Evolutionary conservation across 2,888 invertebrate genomes (phyloP).

Genomic region (Stenolophus ochropezus): DNA sequence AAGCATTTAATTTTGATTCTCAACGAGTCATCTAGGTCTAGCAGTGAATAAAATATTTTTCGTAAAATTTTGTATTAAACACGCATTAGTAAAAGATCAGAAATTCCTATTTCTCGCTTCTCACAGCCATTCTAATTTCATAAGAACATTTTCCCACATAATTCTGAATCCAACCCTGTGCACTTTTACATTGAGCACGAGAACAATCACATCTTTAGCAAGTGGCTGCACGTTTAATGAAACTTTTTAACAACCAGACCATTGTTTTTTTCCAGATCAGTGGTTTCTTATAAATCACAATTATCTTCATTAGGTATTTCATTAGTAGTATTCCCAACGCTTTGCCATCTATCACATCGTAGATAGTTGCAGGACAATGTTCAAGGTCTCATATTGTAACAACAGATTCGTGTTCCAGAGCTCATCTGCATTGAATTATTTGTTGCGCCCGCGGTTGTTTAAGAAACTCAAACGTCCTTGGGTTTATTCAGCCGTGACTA

Average conservation of each 20-base stretch:
- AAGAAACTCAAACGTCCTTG: constrained; percentile 32
- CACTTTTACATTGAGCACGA: too few relatives aligned
- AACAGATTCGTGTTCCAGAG: constrained; percentile 36
- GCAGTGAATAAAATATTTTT: too few relatives aligned
- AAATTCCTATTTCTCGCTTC: too few relatives aligned
- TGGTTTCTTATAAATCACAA: constrained; percentile 33
- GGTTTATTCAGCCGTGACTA: constrained; percentile 40
- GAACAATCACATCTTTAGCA: neutral
- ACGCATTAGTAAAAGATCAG: too few relatives aligned
- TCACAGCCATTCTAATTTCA: too few relatives aligned
- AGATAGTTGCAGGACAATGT: neutral
- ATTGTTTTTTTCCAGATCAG: constrained; percentile 14
- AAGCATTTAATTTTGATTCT: too few relatives aligned
- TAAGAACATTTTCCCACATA: too few relatives aligned
- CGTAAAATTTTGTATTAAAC: too few relatives aligned
- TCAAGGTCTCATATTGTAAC: constrained; percentile 46
- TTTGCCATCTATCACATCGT: constrained; percentile 1
- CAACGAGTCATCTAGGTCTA: too few relatives aligned
- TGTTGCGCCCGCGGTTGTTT: constrained; percentile 19
- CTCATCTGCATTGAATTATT: constrained; percentile 52
- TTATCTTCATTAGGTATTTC: constrained; percentile 35
- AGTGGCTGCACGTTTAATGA: neutral
- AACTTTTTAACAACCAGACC: neutral
- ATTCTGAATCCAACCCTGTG: neutral
- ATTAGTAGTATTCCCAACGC: neutral